These are phyloP conservation scores for Colletes collaris DNA, from an alignment of 2,888 invertebrate species.

Conservation along the genomic window DNA sequence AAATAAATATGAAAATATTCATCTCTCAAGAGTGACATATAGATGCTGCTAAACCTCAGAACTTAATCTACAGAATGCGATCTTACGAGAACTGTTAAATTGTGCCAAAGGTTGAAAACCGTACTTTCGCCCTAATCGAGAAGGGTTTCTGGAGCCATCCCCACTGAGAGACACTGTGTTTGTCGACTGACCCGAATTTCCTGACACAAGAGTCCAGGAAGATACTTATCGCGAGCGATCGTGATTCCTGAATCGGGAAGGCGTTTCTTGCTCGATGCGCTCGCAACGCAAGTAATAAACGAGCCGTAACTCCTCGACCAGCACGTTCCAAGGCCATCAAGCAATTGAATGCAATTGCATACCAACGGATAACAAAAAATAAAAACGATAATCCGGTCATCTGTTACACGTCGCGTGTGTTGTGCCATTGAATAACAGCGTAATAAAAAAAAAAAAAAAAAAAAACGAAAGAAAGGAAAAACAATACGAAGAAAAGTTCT, in stretches of 20 bases:
- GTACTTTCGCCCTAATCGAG: no score
- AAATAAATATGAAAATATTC: no score
- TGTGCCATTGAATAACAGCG: neutral
- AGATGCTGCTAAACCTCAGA: no score
- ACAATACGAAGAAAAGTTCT: no score
- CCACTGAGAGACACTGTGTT: neutral
- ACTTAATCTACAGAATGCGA: no score
- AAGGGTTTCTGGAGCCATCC: no score
- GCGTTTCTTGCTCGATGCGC: neutral
- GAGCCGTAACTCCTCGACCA: slow-evolving; percentile 13
- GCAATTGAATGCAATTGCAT: slow-evolving; percentile 44
- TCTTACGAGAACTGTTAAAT: no score
- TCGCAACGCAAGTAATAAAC: neutral
- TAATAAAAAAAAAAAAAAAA: neutral
- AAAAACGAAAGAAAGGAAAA: no score
- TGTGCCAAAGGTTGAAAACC: no score
- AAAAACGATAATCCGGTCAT: neutral
- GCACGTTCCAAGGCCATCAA: slow-evolving; percentile 29
- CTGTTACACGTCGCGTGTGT: neutral
- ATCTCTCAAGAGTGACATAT: no score
- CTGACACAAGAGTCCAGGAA: neutral
- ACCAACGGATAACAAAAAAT: neutral
- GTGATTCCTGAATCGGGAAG: neutral
- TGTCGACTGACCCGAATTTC: neutral
- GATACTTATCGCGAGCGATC: neutral